Evolutionary conservation across 2,888 invertebrate species (phyloP).

Genomic region (Leptothorax acervorum): DNA sequence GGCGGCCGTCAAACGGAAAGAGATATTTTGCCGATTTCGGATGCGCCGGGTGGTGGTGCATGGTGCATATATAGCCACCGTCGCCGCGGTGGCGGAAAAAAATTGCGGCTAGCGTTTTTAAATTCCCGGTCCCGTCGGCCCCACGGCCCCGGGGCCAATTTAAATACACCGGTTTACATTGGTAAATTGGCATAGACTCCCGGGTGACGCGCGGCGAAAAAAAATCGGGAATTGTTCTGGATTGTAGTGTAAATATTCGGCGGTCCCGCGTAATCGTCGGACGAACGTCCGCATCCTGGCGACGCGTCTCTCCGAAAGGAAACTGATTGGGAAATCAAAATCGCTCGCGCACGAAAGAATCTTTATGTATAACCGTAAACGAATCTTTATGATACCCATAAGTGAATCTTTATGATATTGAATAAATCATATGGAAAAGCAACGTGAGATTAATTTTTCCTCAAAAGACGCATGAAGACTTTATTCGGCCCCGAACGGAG

Average conservation of each 20-base stretch:
- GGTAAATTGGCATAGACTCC: conserved; percentile 45
- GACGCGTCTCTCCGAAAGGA: not conserved
- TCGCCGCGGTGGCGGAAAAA: conserved; percentile 32
- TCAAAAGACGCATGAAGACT: not conserved
- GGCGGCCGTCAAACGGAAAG: conserved; percentile 65
- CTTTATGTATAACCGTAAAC: not conserved
- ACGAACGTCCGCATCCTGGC: not conserved
- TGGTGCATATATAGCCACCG: conserved; percentile 26
- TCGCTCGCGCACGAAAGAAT: not conserved
- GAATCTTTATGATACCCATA: not conserved
- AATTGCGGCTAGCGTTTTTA: conserved; percentile 48
- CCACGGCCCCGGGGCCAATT: conserved; percentile 46
- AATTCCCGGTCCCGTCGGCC: conserved; percentile 24
- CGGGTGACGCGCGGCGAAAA: conserved; percentile 32
- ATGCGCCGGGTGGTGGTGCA: conserved; percentile 67
- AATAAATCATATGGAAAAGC: not conserved
- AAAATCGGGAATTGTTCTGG: conserved; percentile 45
- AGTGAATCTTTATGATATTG: not conserved
- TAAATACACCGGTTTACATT: conserved; percentile 54
- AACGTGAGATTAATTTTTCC: not conserved
- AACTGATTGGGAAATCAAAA: not conserved
- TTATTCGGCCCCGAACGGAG: not conserved
- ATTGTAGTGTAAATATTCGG: conserved; percentile 45
- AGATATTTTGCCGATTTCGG: conserved; percentile 75
- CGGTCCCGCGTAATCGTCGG: not conserved